These are phyloP conservation scores for Poeciliopsis presidionis DNA, from an alignment of 2,797 vertebrate genomes.

Conservation along the genomic window DNA sequence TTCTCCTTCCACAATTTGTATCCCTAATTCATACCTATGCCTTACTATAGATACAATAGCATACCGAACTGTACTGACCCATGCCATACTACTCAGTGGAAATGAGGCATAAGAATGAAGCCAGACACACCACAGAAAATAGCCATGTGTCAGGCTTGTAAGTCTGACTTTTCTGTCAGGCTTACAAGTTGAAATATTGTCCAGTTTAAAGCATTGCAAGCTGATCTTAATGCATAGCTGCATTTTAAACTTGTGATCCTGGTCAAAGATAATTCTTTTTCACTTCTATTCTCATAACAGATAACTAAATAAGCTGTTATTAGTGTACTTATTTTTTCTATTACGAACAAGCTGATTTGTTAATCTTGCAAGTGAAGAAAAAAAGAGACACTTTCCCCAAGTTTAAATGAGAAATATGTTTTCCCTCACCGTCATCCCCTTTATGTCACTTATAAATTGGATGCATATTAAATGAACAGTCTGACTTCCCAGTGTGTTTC, in stretches of 20 bases:
- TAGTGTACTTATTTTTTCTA: conserved; percentile 1
- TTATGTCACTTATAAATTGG: not conserved
- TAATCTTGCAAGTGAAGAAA: conserved; percentile 5
- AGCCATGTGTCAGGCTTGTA: not conserved
- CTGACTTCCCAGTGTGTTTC: not conserved
- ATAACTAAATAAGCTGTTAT: conserved; percentile 8
- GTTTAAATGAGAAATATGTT: conserved; percentile 7
- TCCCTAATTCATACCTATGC: not conserved
- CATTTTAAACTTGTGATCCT: conserved; percentile 34
- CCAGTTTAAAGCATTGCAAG: conserved; percentile 18
- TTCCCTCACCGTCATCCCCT: not conserved
- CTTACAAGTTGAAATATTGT: conserved; percentile 51
- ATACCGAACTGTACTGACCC: too few species aligned
- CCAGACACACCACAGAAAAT: conserved; percentile 12
- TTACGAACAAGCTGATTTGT: conserved; percentile 28
- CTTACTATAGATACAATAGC: not conserved
- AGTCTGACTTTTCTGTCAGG: conserved; percentile 27
- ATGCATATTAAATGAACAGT: not conserved
- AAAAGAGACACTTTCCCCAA: not conserved
- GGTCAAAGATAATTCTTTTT: conserved; percentile 2
- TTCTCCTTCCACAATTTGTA: not conserved
- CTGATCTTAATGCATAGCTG: conserved; percentile 26
- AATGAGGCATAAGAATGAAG: not conserved
- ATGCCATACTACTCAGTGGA: too few species aligned
- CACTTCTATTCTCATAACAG: conserved; percentile 2